These are phyloP conservation scores for Ryuthela nishihirai DNA, from an alignment of 2,888 invertebrate genomes.

Conservation along the genomic window DNA sequence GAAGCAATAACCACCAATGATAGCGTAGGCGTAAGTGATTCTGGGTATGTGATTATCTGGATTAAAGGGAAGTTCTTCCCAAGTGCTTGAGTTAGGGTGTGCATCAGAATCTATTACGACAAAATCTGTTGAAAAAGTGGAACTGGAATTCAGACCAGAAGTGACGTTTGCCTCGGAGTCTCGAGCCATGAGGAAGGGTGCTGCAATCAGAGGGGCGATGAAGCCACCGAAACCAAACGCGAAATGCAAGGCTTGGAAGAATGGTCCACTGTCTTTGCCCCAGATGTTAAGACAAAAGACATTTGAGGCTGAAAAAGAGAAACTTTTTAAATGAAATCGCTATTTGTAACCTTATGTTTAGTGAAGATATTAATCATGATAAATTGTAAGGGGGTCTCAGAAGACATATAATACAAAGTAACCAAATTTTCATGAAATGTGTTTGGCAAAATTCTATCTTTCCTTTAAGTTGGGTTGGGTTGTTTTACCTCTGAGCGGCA, in stretches of 20 bases:
- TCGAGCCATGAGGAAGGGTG: slow-evolving; percentile 48
- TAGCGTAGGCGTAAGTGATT: slow-evolving; percentile 46
- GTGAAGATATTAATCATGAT: not conserved
- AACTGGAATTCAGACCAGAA: too few relatives aligned
- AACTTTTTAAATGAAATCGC: not conserved
- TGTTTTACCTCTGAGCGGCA: too few relatives aligned
- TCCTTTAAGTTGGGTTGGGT: too few relatives aligned
- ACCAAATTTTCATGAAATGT: not conserved
- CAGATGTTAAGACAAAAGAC: slow-evolving; percentile 49
- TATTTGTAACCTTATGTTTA: not conserved
- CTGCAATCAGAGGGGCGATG: slow-evolving; percentile 52
- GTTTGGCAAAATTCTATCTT: not conserved
- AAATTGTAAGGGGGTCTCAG: not conserved
- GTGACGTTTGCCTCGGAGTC: too few relatives aligned
- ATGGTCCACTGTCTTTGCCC: slow-evolving; percentile 50
- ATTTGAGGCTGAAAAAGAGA: slow-evolving; percentile 48
- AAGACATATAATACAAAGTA: not conserved
- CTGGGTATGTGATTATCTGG: not conserved
- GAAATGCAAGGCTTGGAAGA: slow-evolving; percentile 54
- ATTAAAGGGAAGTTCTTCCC: too few relatives aligned
- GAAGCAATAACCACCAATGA: slow-evolving; percentile 49
- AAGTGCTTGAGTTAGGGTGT: too few relatives aligned
- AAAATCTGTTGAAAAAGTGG: too few relatives aligned
- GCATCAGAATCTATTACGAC: too few relatives aligned
- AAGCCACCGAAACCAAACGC: slow-evolving; percentile 54